phyloP scores from a whole-genome alignment of 2,797 vertebrate species.

The Eurystomus glaucurus region DNA sequence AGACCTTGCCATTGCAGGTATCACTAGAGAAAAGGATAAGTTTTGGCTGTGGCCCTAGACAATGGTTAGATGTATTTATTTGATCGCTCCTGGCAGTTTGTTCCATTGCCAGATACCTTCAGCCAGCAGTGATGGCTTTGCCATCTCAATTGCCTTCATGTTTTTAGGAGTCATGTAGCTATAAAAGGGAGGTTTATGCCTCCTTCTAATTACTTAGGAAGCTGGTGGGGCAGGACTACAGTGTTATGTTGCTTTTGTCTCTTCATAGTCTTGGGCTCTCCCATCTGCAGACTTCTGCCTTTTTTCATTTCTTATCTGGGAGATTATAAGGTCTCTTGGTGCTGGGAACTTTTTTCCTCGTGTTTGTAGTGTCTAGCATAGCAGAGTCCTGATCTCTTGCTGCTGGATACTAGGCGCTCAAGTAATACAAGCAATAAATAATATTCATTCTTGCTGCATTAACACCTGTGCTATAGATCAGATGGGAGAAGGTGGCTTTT shows the following conservation, averaged over 20 bases:
- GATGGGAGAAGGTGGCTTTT: not conserved
- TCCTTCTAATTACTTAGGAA: not conserved
- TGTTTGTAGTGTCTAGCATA: not conserved
- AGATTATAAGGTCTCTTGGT: not conserved
- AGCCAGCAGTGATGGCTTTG: not conserved
- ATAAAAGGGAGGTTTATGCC: not conserved
- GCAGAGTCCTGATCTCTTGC: conserved; percentile 7
- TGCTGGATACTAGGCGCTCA: not conserved
- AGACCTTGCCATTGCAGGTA: not conserved
- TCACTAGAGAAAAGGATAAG: not conserved
- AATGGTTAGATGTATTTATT: not conserved
- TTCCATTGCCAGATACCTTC: not conserved
- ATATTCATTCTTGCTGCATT: not conserved
- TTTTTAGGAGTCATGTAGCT: not conserved
- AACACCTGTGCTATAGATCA: conserved; percentile 25
- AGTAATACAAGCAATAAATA: conserved; percentile 31
- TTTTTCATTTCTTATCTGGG: not conserved
- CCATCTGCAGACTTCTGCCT: not conserved
- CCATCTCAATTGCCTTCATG: not conserved
- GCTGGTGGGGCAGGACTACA: not conserved
- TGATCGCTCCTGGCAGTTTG: not conserved
- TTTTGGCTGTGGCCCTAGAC: not conserved
- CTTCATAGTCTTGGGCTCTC: not conserved
- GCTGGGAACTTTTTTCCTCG: not conserved
- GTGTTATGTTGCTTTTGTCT: not conserved